Base-by-base conservation (phyloP, 2,113 vertebrate species). In the Plecturocebus donacophilus region DNA sequence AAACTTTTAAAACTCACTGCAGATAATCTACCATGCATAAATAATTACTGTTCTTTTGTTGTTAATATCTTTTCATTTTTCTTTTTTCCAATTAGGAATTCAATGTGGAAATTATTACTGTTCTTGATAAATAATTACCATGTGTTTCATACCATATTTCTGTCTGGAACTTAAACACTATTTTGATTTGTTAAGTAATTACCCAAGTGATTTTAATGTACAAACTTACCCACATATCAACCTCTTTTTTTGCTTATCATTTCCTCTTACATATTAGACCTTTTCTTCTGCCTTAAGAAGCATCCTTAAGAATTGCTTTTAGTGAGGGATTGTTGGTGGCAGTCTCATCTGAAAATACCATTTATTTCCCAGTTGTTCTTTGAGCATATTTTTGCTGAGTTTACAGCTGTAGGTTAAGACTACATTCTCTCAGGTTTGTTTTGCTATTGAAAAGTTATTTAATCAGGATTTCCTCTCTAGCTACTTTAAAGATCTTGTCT, bases 391-490 rank as follows among this genome's bases (percentile, higher is more conserved):
- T 86, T 87, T 96, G 68, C 80, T 92, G 27, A 56, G 8, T 56
- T 42, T 87, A 25, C 2, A 84, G 12, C 84, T 93, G 64, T 52
- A 40, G 16, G 4, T 79, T 94, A 52, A 85, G 27, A 68, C 38
- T 75, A 17, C 40, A 58, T 83, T 79, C 54, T 49, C 45, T 91
- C 52, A 11, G 32, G 11, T 91, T 93, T 95, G 56, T 80, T 84
- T 80, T 84, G 19, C 32, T 95, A 14, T 38, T 66, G 73, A 82
- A 17, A 83, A 79, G 47, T 89, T 79, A 64, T 8, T 40, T 96
- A 17, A 81, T 77, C 49, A 66, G 58, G 8, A 6, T 87, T 90
- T 96, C 91, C 70, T 75, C 14, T 97, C 76, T 96, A 49, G 66
- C 40, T 91, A 16, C 47, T 70, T 90, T 80, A 58, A 75, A 83